Base-by-base conservation (phyloP, 2,888 invertebrate genomes). In the Melanargia galathea region DNA sequence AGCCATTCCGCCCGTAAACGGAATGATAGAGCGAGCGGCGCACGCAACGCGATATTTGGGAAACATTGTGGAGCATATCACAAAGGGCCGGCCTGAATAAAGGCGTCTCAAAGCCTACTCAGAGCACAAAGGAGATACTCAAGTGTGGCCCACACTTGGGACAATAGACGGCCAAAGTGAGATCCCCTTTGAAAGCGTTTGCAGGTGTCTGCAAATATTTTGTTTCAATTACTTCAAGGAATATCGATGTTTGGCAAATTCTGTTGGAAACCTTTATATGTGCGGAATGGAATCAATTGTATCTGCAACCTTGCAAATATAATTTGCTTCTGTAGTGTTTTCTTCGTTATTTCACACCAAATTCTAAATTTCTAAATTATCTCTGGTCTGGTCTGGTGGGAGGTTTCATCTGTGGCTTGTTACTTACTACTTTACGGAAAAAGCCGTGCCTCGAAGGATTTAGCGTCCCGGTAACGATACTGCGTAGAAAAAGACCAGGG, bases 141-240 rank as follows among this genome's bases (percentile, higher is more conserved):
- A 48, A 58, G 58, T 30, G 45, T 45, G 45, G 48, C 35, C 46
- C 35, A 48, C 22, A 48, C 48, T 48, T 48, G 52, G 59, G 33
- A 65, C 65, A 65, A 65, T 63, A 38, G 40, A 24, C 20, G 62
- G 33, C 57, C 51, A 20, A 59, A 54, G 56, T 56, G 45, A 59
- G 62, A 62, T 46, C 30, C 60, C 46, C 49, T 58, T 49, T 65
- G 63, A 35, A 48, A 56, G 22, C 56, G 43, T 45, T 45, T 45
- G 40, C 38, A 56, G 38, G 55, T 48, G 48, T 57, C 33, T 58
- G 57, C 57, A 65, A 65, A 67, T 67, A 65, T 65, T 67, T 65
- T 60, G 35, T 45, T 67, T 65, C 60, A 57, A 67, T 65, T 60
- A 65, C 59, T 10, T n/a, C 20, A 35, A 43, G 38, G 59, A 62